phyloP scores from a whole-genome alignment of 2,113 vertebrate species.

The Cyanocitta stelleri region DNA sequence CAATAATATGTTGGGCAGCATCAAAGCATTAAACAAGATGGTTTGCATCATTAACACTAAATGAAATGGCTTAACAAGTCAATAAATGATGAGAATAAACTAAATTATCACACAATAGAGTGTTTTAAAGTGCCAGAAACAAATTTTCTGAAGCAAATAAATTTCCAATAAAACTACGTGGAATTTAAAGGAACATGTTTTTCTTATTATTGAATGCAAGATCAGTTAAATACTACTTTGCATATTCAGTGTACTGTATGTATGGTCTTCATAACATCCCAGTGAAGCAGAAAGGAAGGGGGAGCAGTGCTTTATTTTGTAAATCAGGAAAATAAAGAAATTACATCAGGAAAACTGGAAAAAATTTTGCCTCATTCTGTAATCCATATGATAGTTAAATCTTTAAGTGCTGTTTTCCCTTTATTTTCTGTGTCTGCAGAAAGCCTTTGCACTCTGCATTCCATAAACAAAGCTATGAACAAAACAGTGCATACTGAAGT shows the following conservation, averaged over 20 bases:
- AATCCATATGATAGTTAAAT: not conserved
- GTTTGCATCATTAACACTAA: slow-evolving; percentile 55
- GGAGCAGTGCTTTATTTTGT: not conserved
- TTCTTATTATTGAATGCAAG: not conserved
- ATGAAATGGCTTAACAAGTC: slow-evolving; percentile 45
- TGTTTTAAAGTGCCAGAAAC: slow-evolving; percentile 3
- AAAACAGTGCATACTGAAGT: not conserved
- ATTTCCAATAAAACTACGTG: slow-evolving; percentile 26
- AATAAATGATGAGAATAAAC: slow-evolving; percentile 39
- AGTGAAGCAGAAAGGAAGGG: not conserved
- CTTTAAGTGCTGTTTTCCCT: not conserved
- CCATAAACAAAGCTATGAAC: not conserved
- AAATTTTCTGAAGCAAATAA: slow-evolving; percentile 33
- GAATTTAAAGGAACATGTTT: not conserved
- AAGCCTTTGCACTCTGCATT: not conserved
- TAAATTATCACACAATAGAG: not conserved
- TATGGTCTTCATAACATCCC: not conserved
- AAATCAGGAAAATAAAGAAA: not conserved
- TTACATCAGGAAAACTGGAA: not conserved
- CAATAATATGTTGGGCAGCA: slow-evolving; percentile 21
- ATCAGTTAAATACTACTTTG: not conserved
- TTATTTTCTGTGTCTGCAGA: not conserved
- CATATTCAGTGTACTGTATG: not conserved
- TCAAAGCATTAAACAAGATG: slow-evolving; percentile 50
- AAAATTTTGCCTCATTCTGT: not conserved